Base-by-base conservation (phyloP, 2,113 vertebrate species). In the Barbus barbus region DNA sequence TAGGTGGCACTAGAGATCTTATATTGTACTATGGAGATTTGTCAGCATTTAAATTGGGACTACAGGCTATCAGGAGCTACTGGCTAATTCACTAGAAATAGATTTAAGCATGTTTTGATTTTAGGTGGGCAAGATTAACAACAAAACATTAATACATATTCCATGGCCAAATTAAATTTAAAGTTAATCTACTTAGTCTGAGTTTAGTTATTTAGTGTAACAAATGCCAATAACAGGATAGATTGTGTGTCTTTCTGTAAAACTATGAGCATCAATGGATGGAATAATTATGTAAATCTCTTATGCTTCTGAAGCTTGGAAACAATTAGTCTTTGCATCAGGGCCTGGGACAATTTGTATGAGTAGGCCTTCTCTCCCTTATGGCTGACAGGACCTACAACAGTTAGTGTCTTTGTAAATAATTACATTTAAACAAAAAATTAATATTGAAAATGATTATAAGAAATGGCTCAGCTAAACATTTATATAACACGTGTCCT, bases 1-100 rank as follows among this genome's bases (percentile, higher is more conserved):
- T 81, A 85, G 84, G 69, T 74, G 84, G 84, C 67, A 81, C 84
- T 51, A 85, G 69, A 85, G 84, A 81, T 63, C 78, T 75, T 63
- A 14, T 38, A 26, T 65, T 61, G 56, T n/a, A 46, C 20, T 9
- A 11, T 44, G 33, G 65, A 38, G 12, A 53, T 71, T 20, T 41
- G 74, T 48, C 38, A 80, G 38, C 38, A 80, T 80, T 80, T 33
- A 44, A 5, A 65, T 6, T 2, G 16, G 26, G 38, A 65, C 16
- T 44, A 65, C 9, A n/a, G 22, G 53, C 7, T 53, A 63, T 31
- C 22, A 44, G 53, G 74, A 77, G 48, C 28, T n/a, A 38, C 0
- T 13, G 0, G 2, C 56, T 61, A 16, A 78, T 78, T 61, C 8
- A 61, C 14, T 28, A 78, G 3, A 61, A 44, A 78, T 14, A 61